Conservation (phyloP, 2,113 vertebrate genomes). For the Speoplatyrhinus poulsoni region DNA sequence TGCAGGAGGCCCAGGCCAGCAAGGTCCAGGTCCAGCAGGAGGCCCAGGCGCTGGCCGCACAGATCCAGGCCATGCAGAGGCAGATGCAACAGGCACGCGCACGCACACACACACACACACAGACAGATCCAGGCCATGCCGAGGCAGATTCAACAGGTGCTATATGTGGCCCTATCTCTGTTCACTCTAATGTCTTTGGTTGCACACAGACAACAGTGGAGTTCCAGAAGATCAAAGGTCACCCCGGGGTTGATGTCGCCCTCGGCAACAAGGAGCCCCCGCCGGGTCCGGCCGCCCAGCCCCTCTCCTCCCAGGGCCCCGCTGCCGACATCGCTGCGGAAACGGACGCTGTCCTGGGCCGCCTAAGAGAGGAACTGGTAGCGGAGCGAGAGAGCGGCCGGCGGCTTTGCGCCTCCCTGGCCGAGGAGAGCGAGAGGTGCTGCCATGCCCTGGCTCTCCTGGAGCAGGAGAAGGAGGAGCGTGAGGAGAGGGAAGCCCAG, state of each 20-base stretch:
- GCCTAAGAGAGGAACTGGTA: slow-evolving; percentile 69
- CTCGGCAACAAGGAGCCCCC: slow-evolving; percentile 53
- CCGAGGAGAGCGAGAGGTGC: slow-evolving; percentile 58
- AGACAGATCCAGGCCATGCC: too few relatives aligned
- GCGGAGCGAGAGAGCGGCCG: slow-evolving; percentile 55
- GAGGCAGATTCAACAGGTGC: too few relatives aligned
- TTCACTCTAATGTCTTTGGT: too few relatives aligned
- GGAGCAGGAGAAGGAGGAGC: slow-evolving; percentile 63
- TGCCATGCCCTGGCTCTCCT: slow-evolving; percentile 62
- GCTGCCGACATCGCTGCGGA: slow-evolving; percentile 35
- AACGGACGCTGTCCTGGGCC: slow-evolving; percentile 44
- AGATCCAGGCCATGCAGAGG: slow-evolving; percentile 78
- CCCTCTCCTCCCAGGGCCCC: slow-evolving; percentile 21
- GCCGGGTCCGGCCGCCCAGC: slow-evolving; percentile 24
- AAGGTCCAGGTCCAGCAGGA: slow-evolving; percentile 78
- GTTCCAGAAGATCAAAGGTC: slow-evolving; percentile 71
- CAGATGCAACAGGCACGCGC: slow-evolving; percentile 80
- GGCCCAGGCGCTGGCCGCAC: slow-evolving; percentile 65
- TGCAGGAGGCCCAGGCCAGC: slow-evolving; percentile 74
- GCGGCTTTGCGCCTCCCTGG: slow-evolving; percentile 54
- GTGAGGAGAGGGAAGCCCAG: slow-evolving; percentile 63
- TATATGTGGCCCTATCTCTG: too few relatives aligned
- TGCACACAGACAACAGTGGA: slow-evolving; percentile 73
- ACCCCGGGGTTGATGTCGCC: slow-evolving; percentile 49
- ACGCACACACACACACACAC: too few relatives aligned